Percentiles rank a stretch among this genome's conserved stretches.
Evolutionary conservation across 2,888 invertebrate genomes (phyloP).

Genomic region (Colletes collaris): DNA sequence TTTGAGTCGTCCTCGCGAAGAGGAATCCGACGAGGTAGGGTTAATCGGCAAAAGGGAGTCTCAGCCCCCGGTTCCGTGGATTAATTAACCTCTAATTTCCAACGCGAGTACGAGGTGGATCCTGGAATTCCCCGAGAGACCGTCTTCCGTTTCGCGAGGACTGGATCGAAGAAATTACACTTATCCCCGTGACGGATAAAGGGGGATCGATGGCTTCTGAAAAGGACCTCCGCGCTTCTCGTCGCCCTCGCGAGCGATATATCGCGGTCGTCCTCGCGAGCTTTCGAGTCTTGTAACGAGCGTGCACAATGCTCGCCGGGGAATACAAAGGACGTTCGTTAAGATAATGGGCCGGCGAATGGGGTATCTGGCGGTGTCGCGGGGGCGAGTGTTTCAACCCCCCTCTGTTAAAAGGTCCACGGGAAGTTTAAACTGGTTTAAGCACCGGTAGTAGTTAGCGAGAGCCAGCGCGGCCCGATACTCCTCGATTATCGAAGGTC

Average conservation of each 20-base stretch:
- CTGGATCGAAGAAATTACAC: constrained; percentile 16
- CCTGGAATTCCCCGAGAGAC: neutral
- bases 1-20: too few species aligned
- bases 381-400: constrained; percentile 27
- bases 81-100: constrained; percentile 14
- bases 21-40: too few species aligned
- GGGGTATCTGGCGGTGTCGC: constrained; percentile 49
- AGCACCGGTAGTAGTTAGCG: constrained; percentile 44
- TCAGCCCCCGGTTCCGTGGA: neutral
- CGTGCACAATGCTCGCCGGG: constrained; percentile 41
- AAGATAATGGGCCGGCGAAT: constrained; percentile 70
- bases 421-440: constrained; percentile 52
- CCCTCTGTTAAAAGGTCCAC: constrained; percentile 33
- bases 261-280: constrained; percentile 7
- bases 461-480: constrained; percentile 26
- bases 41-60: too few species aligned
- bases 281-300: constrained; percentile 29
- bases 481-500: constrained; percentile 47
- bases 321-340: constrained; percentile 73
- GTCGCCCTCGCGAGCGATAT: neutral
- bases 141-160: neutral
- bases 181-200: neutral
- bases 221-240: neutral
- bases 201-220: neutral
- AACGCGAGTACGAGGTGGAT: neutral